A percentile compares a stretch with the other conserved stretches of the same genome.
These are phyloP conservation scores for Syrrhaptes paradoxus DNA, from an alignment of 2,113 vertebrate genomes.

Conservation along the genomic window DNA sequence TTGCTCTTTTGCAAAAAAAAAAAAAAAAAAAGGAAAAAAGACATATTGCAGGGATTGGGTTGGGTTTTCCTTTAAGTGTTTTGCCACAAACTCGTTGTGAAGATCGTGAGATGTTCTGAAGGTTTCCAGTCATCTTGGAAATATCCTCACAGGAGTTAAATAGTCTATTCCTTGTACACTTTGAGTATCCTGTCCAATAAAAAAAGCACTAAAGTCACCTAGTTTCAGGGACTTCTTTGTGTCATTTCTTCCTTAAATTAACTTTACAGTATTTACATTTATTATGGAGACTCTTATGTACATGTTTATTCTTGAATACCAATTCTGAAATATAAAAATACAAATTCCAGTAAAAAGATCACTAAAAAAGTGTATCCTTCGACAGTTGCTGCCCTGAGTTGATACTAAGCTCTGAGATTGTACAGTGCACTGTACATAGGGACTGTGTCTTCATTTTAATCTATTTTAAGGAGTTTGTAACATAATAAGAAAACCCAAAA, in stretches of 20 bases:
- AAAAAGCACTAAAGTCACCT: neutral
- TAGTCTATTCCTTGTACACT: neutral
- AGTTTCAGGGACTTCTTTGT: neutral
- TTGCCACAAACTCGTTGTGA: neutral
- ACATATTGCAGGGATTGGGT: too few relatives aligned
- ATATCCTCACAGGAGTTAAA: neutral
- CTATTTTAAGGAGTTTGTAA: neutral
- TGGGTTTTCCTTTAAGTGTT: neutral
- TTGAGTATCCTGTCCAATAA: neutral
- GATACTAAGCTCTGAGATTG: neutral
- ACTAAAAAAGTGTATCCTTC: neutral
- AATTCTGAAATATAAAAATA: neutral
- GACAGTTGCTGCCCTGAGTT: neutral
- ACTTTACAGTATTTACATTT: slow-evolving; percentile 5
- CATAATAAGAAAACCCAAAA: neutral
- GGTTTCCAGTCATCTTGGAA: neutral
- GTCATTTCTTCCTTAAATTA: neutral
- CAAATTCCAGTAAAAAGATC: neutral
- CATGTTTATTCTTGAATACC: neutral
- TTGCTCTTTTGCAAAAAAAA: neutral
- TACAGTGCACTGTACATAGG: neutral
- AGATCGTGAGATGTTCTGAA: neutral
- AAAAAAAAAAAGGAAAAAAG: neutral
- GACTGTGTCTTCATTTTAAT: neutral
- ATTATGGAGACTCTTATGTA: neutral